A percentile compares a stretch with the other conserved stretches of the same genome.
Evolutionary conservation across 2,888 invertebrate species (phyloP).

Genomic region (Salticus scenicus): DNA sequence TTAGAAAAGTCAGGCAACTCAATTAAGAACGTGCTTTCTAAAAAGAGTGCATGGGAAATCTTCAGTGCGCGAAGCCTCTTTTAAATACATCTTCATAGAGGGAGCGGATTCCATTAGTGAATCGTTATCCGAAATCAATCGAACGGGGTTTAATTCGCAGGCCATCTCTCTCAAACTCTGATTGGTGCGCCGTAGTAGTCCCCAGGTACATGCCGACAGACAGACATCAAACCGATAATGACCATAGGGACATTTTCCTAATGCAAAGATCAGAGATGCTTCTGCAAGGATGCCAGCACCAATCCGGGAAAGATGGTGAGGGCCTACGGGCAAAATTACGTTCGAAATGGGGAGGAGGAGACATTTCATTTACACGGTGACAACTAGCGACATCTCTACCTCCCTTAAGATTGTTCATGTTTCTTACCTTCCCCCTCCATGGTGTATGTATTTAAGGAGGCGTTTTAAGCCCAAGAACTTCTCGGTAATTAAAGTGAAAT

Average conservation of each 20-base stretch:
- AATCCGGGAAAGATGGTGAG: neutral
- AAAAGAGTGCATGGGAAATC: neutral
- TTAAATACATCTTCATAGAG: conserved; percentile 2
- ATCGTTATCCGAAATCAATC: conserved; percentile 69
- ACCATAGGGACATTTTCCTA: conserved; percentile 59
- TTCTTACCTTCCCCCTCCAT: neutral
- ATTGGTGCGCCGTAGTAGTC: conserved; percentile 22
- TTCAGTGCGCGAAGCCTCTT: neutral
- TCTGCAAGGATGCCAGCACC: neutral
- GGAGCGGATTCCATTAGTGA: conserved; percentile 52
- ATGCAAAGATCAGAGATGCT: conserved; percentile 26
- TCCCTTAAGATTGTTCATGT: neutral
- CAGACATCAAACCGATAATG: conserved; percentile 55
- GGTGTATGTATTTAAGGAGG: conserved; percentile 53
- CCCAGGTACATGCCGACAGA: conserved; percentile 35
- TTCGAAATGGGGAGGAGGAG: neutral
- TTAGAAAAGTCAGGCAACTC: neutral
- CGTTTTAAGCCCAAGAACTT: conserved; percentile 35
- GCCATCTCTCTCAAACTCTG: conserved; percentile 23
- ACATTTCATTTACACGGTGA: neutral
- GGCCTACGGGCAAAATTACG: neutral
- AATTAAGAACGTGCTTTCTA: neutral
- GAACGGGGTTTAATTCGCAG: conserved; percentile 57
- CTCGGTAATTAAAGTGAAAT: conserved; percentile 56
- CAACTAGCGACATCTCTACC: neutral